Base-by-base conservation (phyloP, 2,113 vertebrate genomes). In the Halichoeres trimaculatus region DNA sequence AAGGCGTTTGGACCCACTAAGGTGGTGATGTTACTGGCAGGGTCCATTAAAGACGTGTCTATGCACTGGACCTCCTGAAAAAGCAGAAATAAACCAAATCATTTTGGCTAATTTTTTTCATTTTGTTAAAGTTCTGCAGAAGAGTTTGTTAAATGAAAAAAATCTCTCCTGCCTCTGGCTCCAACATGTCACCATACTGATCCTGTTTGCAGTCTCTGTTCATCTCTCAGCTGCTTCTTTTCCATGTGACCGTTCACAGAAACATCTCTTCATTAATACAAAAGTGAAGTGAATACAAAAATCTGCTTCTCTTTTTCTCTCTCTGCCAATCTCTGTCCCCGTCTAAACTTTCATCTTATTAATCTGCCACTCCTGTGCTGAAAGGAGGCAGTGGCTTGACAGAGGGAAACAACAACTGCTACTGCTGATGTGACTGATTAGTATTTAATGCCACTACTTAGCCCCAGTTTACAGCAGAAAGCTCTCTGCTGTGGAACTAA, bases 1-100 rank as follows among this genome's bases (percentile, higher is more conserved):
- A 99, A 99, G 9, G 98, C 97, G 0, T 95, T 94, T 17, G 97
- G 98, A 10, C 98, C 98, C 13, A 96, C 93, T 72, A 98, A 92
- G 4, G 96, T 95, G 26, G 97, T 98, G 90, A 97, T 91, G 73
- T 94, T 96, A 85, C 92, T 94, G 0, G 95, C 95, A 0, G 97
- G 94, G 51, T 98, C 97, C 93, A 97, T 88, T 56, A 96, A 85
- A n/a, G 96, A 96, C 9, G 96, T 93, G 63, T 98, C 95, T 0
- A 98, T 93, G 90, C 95, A 96, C 73, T 94, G 94, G 41, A 95
- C 91, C 41, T 99, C 97, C 98, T 99, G 90, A 16, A 76, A 63
- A 70, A 74, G 81, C 59, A 77, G 59, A 74, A 69, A 61, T 11
- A 72, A 60, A 30, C 6, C 1, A 4, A 16, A 67, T 12, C 70